phyloP scores from a whole-genome alignment of 2,113 vertebrate genomes.

The Coryphaenoides rupestris region DNA sequence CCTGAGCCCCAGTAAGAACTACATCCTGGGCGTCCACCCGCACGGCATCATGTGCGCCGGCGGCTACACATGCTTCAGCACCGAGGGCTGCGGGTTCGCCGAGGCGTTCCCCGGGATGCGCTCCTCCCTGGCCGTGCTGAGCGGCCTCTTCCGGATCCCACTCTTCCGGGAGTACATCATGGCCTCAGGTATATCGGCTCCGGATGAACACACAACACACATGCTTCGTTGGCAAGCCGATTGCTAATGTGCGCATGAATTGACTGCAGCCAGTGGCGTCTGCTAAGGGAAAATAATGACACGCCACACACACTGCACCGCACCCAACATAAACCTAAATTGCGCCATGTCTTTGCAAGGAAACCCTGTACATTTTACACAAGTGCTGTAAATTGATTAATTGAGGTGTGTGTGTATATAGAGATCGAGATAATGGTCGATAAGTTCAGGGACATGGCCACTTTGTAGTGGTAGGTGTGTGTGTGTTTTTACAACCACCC shows the following conservation, averaged over 20 bases:
- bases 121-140: constrained; percentile 37
- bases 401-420: not conserved
- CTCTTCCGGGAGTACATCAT: constrained; percentile 72
- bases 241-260: too few species aligned
- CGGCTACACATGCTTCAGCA: constrained; percentile 68
- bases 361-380: not conserved
- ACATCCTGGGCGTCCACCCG: constrained; percentile 77
- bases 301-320: too few species aligned
- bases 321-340: too few species aligned
- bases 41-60: constrained; percentile 74
- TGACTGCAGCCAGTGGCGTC: not conserved
- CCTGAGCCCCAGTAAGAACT: constrained; percentile 73
- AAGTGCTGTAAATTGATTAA: not conserved
- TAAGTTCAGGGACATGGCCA: too few species aligned
- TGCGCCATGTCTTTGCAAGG: not conserved
- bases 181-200: constrained; percentile 67
- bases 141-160: constrained; percentile 67
- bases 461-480: too few species aligned
- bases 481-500: too few species aligned
- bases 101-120: constrained; percentile 69
- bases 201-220: too few species aligned
- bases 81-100: constrained; percentile 57
- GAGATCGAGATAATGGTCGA: too few species aligned
- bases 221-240: too few species aligned
- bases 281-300: too few species aligned